These are phyloP conservation scores for Helleia helle DNA, from an alignment of 2,888 invertebrate genomes.

Conservation along the genomic window DNA sequence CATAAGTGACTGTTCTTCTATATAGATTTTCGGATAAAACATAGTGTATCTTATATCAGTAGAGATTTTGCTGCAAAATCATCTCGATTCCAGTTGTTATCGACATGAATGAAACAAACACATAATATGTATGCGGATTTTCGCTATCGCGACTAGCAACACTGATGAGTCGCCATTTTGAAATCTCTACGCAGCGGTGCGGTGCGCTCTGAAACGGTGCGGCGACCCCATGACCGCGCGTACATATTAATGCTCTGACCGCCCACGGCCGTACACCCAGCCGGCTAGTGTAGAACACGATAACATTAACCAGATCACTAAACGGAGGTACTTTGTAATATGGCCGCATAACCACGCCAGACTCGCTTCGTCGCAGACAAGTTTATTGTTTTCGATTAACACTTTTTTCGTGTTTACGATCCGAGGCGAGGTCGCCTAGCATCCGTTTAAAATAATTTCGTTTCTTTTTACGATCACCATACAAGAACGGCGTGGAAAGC, in stretches of 20 bases:
- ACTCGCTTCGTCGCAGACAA: conserved; percentile 46
- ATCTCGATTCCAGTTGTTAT: no score
- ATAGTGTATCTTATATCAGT: no score
- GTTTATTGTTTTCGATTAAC: conserved; percentile 61
- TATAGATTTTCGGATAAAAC: no score
- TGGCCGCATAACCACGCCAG: conserved; percentile 31
- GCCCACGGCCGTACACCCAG: conserved; percentile 56
- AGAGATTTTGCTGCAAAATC: no score
- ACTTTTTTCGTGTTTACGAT: conserved; percentile 63
- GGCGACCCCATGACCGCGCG: conserved; percentile 65
- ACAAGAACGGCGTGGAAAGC: conserved; percentile 16
- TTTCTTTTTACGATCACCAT: conserved; percentile 40
- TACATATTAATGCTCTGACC: conserved; percentile 65
- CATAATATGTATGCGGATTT: not conserved
- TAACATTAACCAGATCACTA: conserved; percentile 28
- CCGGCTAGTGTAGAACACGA: conserved; percentile 40
- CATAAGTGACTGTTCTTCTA: no score
- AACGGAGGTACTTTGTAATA: conserved; percentile 26
- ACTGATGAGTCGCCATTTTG: conserved; percentile 26
- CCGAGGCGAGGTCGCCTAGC: conserved; percentile 50
- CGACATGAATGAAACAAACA: no score
- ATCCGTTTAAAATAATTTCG: conserved; percentile 47
- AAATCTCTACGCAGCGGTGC: conserved; percentile 22
- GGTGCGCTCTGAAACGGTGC: conserved; percentile 30
- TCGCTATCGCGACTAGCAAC: conserved; percentile 1